Percentiles rank a stretch among this genome's conserved stretches.
These are phyloP conservation scores for Mesochorus sp. DNA, from an alignment of 2,888 invertebrate species.

Conservation along the genomic window DNA sequence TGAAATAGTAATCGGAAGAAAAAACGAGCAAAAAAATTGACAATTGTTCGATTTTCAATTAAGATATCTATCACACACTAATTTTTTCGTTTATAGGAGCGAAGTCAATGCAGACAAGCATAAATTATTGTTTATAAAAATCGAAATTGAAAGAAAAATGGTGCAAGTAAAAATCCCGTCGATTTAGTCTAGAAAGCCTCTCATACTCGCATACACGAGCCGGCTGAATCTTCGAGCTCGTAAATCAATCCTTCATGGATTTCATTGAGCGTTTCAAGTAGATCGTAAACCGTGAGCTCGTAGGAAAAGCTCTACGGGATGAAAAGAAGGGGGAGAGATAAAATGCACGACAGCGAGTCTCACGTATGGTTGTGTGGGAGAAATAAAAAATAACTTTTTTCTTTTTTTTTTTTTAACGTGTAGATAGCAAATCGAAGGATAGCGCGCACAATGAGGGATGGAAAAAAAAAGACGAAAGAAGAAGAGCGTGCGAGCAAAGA, in stretches of 20 bases:
- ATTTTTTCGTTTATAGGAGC: too few relatives aligned
- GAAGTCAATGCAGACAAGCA: too few relatives aligned
- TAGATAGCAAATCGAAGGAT: conserved; percentile 35
- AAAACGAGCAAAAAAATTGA: too few relatives aligned
- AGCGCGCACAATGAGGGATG: conserved; percentile 7
- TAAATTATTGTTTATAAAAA: neutral
- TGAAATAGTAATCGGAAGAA: too few relatives aligned
- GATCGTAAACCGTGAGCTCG: conserved; percentile 61
- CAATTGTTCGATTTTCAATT: too few relatives aligned
- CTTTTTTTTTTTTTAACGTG: conserved; percentile 4
- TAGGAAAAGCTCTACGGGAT: conserved; percentile 37
- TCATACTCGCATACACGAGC: conserved; percentile 14
- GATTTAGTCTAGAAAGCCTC: neutral
- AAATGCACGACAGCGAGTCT: conserved; percentile 25
- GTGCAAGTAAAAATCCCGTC: neutral
- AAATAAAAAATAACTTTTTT: conserved; percentile 14
- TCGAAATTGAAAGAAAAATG: neutral
- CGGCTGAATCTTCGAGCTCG: conserved; percentile 54
- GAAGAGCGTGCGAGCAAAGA: neutral
- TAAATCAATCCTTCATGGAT: conserved; percentile 64
- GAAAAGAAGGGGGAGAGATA: neutral
- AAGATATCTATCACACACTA: too few relatives aligned
- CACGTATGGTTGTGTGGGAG: neutral
- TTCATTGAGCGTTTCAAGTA: conserved; percentile 64
- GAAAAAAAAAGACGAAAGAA: conserved; percentile 9